Evolutionary conservation across 2,888 invertebrate species (phyloP).

Genomic region (Bimastos eiseni): DNA sequence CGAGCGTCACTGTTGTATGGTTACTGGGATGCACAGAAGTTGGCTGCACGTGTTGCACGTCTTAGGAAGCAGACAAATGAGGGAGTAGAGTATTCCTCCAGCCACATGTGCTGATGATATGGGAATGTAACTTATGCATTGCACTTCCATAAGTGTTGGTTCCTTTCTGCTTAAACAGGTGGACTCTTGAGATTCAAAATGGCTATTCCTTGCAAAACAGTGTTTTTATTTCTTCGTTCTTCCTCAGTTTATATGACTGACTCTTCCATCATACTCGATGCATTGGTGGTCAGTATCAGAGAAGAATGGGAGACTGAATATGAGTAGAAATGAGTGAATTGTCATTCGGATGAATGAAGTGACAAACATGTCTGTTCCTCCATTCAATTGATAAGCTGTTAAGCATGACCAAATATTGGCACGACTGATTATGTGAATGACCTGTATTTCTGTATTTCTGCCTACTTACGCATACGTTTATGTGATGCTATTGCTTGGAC

Average conservation of each 20-base stretch:
- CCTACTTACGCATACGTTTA: neutral
- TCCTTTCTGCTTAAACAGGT: neutral
- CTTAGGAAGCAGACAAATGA: too few species aligned
- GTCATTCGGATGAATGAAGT: neutral
- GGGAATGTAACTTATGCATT: neutral
- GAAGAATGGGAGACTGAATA: neutral
- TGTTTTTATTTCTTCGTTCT: neutral
- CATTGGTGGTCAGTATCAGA: neutral
- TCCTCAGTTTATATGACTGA: neutral
- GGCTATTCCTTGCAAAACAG: neutral
- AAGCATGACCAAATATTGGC: neutral
- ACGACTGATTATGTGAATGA: neutral
- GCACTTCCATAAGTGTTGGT: neutral
- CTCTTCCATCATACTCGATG: neutral
- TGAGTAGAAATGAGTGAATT: neutral
- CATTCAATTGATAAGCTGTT: neutral
- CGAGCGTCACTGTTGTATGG: too few species aligned
- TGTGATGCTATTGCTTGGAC: neutral
- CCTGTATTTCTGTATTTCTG: neutral
- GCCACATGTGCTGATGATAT: neutral
- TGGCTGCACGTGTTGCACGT: too few species aligned
- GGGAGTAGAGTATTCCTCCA: too few species aligned
- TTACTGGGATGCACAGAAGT: too few species aligned
- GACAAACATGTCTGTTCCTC: neutral
- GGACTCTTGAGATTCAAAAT: neutral